Evolutionary conservation across 1,140 invertebrate species (phyloP).

Genomic region (Brachionus sp.): DNA sequence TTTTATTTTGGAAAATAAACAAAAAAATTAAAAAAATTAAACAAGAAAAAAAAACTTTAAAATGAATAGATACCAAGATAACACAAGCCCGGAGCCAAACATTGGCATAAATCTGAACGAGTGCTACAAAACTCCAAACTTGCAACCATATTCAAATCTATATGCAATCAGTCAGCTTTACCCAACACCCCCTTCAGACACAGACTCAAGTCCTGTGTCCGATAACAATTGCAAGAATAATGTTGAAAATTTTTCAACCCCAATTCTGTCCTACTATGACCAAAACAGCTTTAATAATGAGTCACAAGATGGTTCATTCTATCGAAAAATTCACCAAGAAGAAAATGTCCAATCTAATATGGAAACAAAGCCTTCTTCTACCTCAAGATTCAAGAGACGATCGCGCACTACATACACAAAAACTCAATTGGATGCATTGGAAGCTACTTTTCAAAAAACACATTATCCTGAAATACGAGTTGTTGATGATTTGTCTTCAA

Average conservation of each 20-base stretch:
- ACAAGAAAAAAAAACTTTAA: not conserved
- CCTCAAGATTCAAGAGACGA: slow-evolving; percentile 13
- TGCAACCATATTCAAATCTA: not conserved
- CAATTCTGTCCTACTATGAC: not conserved
- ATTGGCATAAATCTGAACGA: slow-evolving; percentile 7
- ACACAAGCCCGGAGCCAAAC: slow-evolving; percentile 10
- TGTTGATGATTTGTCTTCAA: slow-evolving; percentile 38
- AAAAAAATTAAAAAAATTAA: not conserved
- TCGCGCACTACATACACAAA: slow-evolving; percentile 41
- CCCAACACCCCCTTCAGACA: slow-evolving; percentile 34
- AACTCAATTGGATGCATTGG: slow-evolving; percentile 26
- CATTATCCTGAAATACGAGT: slow-evolving; percentile 40
- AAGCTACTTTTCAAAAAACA: slow-evolving; percentile 43
- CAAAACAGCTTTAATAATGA: slow-evolving; percentile 34
- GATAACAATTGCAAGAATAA: not conserved
- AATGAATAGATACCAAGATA: slow-evolving; percentile 33
- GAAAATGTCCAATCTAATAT: not conserved
- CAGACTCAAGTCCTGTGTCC: not conserved
- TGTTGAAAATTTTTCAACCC: not conserved
- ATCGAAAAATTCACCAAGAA: not conserved
- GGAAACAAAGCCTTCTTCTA: not conserved
- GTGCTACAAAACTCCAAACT: slow-evolving; percentile 28
- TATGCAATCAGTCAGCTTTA: not conserved
- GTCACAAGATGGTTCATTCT: slow-evolving; percentile 6
- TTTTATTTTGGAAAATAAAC: not conserved